Evolutionary conservation across 2,113 vertebrate species (phyloP).

Genomic region (Eulemur rufifrons): DNA sequence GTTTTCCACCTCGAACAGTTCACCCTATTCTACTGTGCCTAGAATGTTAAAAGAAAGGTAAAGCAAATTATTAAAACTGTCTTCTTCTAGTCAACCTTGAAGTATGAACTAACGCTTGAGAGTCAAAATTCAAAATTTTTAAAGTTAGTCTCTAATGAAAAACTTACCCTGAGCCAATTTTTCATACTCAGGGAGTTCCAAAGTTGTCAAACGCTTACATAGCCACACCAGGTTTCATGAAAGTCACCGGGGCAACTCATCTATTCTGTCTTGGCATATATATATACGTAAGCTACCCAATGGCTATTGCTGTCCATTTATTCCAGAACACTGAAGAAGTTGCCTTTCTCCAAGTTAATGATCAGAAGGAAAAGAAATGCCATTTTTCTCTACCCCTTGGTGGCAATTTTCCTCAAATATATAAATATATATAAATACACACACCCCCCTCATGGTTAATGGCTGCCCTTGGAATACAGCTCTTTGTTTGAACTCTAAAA

Average conservation of each 20-base stretch:
- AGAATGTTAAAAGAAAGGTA: not conserved
- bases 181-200: not conserved
- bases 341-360: not conserved
- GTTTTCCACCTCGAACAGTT: not conserved
- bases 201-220: not conserved
- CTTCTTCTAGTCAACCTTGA: not conserved
- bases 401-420: not conserved
- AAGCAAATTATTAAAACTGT: not conserved
- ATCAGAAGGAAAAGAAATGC: not conserved
- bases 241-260: not conserved
- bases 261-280: not conserved
- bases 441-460: not conserved
- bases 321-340: not conserved
- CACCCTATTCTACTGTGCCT: not conserved
- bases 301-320: not conserved
- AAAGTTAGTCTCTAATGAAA: not conserved
- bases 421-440: not conserved
- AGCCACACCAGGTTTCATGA: not conserved
- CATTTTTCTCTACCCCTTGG: not conserved
- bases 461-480: not conserved
- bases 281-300: fast-evolving
- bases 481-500: not conserved
- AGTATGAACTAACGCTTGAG: not conserved
- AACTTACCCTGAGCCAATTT: not conserved
- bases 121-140: not conserved